Evolutionary conservation across 2,113 vertebrate species (phyloP).

Genomic region (Meles meles): DNA sequence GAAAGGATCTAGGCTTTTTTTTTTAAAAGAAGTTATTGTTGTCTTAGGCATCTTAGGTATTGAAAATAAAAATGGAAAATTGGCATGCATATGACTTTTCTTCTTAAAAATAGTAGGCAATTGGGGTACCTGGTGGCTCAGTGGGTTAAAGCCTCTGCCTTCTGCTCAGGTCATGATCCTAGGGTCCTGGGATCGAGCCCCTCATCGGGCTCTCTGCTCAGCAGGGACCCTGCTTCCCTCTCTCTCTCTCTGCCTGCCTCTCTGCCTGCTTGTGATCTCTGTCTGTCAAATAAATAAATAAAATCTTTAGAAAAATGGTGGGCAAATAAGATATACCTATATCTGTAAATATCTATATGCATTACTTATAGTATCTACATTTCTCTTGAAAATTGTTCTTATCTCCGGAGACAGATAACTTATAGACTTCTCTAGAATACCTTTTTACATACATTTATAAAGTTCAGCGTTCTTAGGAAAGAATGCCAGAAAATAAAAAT

Average conservation of each 20-base stretch:
- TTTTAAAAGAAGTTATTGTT: neutral
- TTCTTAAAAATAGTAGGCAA: neutral
- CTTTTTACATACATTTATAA: neutral
- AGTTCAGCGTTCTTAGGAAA: neutral
- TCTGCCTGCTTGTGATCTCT: no score
- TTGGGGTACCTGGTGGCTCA: no score
- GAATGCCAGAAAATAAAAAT: neutral
- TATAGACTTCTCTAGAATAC: neutral
- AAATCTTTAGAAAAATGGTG: neutral
- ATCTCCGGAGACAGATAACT: neutral
- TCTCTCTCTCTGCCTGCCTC: no score
- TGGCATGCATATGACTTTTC: neutral
- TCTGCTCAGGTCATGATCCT: no score
- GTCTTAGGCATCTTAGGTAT: neutral
- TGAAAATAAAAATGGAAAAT: slow-evolving; percentile 17
- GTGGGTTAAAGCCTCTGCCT: no score
- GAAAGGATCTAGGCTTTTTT: neutral
- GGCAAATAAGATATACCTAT: neutral
- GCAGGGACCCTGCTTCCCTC: no score
- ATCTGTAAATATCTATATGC: neutral
- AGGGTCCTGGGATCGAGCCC: no score
- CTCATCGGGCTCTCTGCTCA: no score
- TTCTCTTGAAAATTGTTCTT: slow-evolving; percentile 25
- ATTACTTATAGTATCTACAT: neutral
- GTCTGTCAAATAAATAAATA: no score